phyloP scores from a whole-genome alignment of 1,140 invertebrate genomes.

The Drosophila tristis region DNA sequence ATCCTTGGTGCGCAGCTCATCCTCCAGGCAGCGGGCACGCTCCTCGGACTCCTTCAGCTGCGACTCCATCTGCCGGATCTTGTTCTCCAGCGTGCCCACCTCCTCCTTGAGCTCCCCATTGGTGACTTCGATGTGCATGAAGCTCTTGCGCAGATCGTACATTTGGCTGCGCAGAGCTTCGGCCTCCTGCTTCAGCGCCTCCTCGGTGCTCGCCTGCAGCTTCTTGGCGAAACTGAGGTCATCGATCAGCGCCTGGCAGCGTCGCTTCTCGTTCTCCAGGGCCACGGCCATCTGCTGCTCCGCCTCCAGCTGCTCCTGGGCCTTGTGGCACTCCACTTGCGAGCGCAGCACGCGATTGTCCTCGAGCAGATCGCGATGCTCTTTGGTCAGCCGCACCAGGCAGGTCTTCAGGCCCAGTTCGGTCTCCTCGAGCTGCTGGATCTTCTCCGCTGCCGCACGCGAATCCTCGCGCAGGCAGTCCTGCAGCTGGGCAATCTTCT shows the following conservation, averaged over 20 bases:
- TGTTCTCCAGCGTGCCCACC: slow-evolving; percentile 83
- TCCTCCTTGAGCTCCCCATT: slow-evolving; percentile 86
- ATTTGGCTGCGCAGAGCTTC: slow-evolving; percentile 85
- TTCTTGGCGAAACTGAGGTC: slow-evolving; percentile 78
- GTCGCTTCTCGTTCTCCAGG: slow-evolving; percentile 71
- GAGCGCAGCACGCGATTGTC: slow-evolving; percentile 84
- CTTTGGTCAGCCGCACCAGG: slow-evolving; percentile 85
- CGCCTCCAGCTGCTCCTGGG: slow-evolving; percentile 49
- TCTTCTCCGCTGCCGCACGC: slow-evolving; percentile 77
- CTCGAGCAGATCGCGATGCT: slow-evolving; percentile 83
- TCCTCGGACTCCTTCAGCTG: slow-evolving; percentile 56
- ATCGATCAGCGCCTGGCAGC: slow-evolving; percentile 61
- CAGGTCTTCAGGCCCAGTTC: slow-evolving; percentile 85
- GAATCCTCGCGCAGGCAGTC: slow-evolving; percentile 77
- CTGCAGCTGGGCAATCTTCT: slow-evolving; percentile 77
- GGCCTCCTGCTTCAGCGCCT: slow-evolving; percentile 84
- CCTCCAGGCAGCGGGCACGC: slow-evolving; percentile 62
- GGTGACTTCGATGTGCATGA: slow-evolving; percentile 86
- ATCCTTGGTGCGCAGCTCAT: slow-evolving; percentile 78
- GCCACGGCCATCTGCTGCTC: slow-evolving; percentile 60
- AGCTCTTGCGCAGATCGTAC: slow-evolving; percentile 85
- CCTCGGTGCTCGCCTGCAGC: slow-evolving; percentile 84
- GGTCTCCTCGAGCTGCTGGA: slow-evolving; percentile 85
- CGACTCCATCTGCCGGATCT: slow-evolving; percentile 59
- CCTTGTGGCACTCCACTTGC: slow-evolving; percentile 84